Evolutionary conservation across 2,888 invertebrate genomes (phyloP).

Genomic region (Meghimatium bilineatum): DNA sequence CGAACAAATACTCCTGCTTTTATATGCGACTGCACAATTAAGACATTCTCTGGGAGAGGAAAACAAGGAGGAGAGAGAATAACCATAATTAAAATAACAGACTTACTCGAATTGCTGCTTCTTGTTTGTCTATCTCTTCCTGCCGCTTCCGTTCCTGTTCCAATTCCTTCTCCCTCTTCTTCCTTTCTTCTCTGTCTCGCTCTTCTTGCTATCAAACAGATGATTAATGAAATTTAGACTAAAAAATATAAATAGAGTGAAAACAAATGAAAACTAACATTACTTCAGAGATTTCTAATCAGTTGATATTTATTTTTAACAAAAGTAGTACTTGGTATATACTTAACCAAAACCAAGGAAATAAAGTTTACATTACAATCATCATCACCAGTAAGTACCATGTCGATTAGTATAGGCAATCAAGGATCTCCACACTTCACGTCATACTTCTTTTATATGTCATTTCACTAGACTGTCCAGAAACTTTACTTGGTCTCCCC

Average conservation of each 20-base stretch:
- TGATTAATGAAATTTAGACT: neutral
- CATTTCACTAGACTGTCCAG: too few relatives aligned
- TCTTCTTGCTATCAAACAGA: slow-evolving; percentile 76
- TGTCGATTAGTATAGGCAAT: too few relatives aligned
- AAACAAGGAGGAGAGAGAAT: too few relatives aligned
- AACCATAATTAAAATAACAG: too few relatives aligned
- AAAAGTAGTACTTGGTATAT: neutral
- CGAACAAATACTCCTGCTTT: too few relatives aligned
- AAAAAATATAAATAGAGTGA: neutral
- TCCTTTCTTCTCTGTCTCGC: slow-evolving; percentile 86
- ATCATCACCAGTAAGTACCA: too few relatives aligned
- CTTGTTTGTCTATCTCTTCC: slow-evolving; percentile 79
- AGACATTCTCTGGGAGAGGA: too few relatives aligned
- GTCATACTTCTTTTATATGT: too few relatives aligned
- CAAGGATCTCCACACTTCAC: too few relatives aligned
- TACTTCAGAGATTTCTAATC: neutral
- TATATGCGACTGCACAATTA: too few relatives aligned
- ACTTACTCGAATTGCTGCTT: slow-evolving; percentile 68
- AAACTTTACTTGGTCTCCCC: too few relatives aligned
- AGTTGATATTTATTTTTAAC: neutral
- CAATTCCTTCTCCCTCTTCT: slow-evolving; percentile 86
- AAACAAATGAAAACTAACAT: neutral
- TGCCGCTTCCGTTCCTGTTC: slow-evolving; percentile 87
- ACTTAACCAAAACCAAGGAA: neutral
- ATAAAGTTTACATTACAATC: too few relatives aligned